These are phyloP conservation scores for Alces alces DNA, from an alignment of 2,113 vertebrate species.

Conservation along the genomic window DNA sequence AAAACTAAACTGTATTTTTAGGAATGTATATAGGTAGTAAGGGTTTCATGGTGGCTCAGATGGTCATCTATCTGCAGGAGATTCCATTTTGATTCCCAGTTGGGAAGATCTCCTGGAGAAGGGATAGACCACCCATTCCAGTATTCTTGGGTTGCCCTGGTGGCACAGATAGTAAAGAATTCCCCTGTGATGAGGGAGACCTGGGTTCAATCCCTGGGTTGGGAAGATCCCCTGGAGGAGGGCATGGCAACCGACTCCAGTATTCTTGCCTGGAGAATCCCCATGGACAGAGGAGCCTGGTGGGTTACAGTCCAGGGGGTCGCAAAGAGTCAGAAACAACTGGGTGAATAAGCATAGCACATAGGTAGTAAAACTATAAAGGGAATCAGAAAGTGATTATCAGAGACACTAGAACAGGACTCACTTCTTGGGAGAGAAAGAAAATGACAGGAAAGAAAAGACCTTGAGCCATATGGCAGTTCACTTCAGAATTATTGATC, in stretches of 20 bases:
- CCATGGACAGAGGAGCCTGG: not conserved
- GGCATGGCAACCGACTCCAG: not conserved
- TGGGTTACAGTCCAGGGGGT: not conserved
- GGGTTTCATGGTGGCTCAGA: not conserved
- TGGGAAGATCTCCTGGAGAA: not conserved
- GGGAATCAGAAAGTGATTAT: not conserved
- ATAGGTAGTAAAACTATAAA: not conserved
- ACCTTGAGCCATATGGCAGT: accelerated
- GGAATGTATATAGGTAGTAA: not conserved
- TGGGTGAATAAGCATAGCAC: not conserved
- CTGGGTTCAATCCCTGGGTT: not conserved
- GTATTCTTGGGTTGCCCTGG: not conserved
- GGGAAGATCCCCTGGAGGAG: not conserved
- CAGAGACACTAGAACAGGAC: not conserved
- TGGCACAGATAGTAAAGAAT: not conserved
- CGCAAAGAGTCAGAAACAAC: not conserved
- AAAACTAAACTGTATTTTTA: not conserved
- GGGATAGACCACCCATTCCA: not conserved
- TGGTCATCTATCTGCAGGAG: not conserved
- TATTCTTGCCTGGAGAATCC: not conserved
- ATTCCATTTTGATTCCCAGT: not conserved
- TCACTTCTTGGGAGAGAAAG: not conserved
- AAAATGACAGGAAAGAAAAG: not conserved
- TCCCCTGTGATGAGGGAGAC: not conserved
- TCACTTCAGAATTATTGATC: not conserved